These are phyloP conservation scores for Chaetodon auriga DNA, from an alignment of 2,113 vertebrate species.

Conservation along the genomic window DNA sequence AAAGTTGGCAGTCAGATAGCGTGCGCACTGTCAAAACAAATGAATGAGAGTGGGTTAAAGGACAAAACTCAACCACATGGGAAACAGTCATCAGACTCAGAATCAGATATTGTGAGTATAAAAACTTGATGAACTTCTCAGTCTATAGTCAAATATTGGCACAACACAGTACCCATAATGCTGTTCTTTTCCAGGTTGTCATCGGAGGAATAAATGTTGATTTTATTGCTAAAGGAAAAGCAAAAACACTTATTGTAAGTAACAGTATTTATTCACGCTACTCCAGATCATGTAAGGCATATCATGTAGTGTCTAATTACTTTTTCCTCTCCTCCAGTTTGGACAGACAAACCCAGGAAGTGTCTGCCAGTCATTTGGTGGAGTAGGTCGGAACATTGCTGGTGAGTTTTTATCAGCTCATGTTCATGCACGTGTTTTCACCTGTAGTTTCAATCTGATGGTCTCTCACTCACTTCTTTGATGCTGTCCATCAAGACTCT, in stretches of 20 bases:
- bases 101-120: slow-evolving; percentile 74
- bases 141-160: background rate
- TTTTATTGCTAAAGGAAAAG: slow-evolving; percentile 89
- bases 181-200: slow-evolving; percentile 85
- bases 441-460: background rate
- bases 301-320: background rate
- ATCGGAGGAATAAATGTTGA: slow-evolving; percentile 92
- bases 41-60: slow-evolving; percentile 41
- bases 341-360: slow-evolving; percentile 90
- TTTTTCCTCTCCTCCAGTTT: slow-evolving; percentile 79
- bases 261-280: background rate
- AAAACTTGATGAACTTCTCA: background rate
- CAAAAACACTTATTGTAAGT: slow-evolving; percentile 84
- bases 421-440: background rate
- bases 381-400: slow-evolving; percentile 92
- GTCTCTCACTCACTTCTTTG: background rate
- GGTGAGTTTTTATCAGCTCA: slow-evolving; percentile 77
- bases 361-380: slow-evolving; percentile 89
- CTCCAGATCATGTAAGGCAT: background rate
- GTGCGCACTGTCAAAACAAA: slow-evolving; percentile 83
- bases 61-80: slow-evolving; percentile 20
- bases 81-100: slow-evolving; percentile 28
- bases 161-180: background rate
- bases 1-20: slow-evolving; percentile 91
- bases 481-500: slow-evolving; percentile 82